A percentile compares a stretch with the other conserved stretches of the same genome.
These are phyloP conservation scores for Leptopilina drosophilae DNA, from an alignment of 2,888 invertebrate genomes.

Conservation along the genomic window DNA sequence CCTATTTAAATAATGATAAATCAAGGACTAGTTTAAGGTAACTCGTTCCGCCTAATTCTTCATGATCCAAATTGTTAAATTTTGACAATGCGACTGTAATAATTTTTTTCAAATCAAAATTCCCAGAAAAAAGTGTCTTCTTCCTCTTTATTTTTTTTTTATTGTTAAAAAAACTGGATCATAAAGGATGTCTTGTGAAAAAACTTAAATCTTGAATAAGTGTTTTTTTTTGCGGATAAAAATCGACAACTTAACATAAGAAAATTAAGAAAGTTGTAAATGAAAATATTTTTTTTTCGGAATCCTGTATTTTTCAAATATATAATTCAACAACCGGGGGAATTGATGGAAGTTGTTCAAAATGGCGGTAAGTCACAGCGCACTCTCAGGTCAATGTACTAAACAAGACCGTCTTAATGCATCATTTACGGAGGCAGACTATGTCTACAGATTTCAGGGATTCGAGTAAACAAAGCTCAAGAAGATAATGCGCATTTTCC, in stretches of 20 bases:
- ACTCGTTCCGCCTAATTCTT: conserved; percentile 35
- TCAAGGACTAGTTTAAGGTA: conserved; percentile 28
- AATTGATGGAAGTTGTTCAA: conserved; percentile 77
- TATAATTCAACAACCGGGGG: conserved; percentile 67
- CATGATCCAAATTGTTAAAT: conserved; percentile 3
- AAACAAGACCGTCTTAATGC: conserved; percentile 54
- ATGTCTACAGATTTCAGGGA: conserved; percentile 56
- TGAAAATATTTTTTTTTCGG: background rate
- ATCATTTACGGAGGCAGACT: conserved; percentile 56
- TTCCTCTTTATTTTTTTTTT: too few relatives aligned
- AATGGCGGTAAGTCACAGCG: conserved; percentile 75
- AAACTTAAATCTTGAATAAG: conserved; percentile 20
- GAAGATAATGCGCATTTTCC: conserved; percentile 31
- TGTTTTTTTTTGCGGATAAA: background rate
- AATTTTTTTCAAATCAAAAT: conserved; percentile 3
- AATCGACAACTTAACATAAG: conserved; percentile 13
- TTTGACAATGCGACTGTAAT: background rate
- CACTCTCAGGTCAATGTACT: conserved; percentile 50
- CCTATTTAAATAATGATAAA: background rate
- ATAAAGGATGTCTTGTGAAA: conserved; percentile 23
- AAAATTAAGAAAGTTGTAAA: conserved; percentile 15
- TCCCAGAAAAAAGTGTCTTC: too few relatives aligned
- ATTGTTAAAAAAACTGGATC: background rate
- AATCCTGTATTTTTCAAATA: conserved; percentile 42
- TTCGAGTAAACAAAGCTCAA: conserved; percentile 54